Conservation (phyloP, 2,113 vertebrate genomes). For the Taurulus bubalis region DNA sequence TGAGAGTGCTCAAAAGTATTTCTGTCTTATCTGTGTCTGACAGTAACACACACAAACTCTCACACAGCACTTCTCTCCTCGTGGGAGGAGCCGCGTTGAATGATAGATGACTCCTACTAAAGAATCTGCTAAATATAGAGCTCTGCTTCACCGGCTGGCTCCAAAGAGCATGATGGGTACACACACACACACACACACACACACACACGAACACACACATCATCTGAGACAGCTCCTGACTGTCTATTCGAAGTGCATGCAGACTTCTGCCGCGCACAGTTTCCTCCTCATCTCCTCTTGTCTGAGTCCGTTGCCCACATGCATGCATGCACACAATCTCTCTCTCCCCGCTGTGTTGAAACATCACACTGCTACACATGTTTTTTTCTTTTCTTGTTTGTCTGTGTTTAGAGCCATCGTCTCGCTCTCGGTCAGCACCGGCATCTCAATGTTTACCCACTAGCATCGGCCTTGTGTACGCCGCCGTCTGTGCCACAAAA, state of each 20-base stretch:
- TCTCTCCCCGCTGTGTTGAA: neutral
- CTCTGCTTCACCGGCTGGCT: conserved; percentile 46
- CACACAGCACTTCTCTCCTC: conserved; percentile 44
- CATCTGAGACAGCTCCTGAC: neutral
- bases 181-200: conserved; percentile 13
- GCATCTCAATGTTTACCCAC: conserved; percentile 39
- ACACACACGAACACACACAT: neutral
- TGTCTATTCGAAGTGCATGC: conserved; percentile 15
- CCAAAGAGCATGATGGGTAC: conserved; percentile 44
- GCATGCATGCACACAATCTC: neutral
- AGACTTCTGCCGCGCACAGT: neutral
- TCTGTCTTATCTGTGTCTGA: neutral
- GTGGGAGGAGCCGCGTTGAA: conserved; percentile 68
- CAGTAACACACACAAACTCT: conserved; percentile 24
- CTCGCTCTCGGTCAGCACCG: conserved; percentile 22
- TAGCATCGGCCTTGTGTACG: too few species aligned
- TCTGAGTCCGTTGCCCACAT: neutral
- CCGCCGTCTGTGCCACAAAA: too few species aligned
- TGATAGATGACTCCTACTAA: conserved; percentile 77
- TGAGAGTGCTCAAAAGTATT: neutral
- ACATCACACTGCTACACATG: neutral
- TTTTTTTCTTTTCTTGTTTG: neutral
- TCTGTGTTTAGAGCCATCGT: neutral
- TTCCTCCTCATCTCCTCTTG: neutral
- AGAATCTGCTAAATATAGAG: conserved; percentile 76